Evolutionary conservation across 2,113 vertebrate genomes (phyloP).

Genomic region (Mionectes macconnelli): DNA sequence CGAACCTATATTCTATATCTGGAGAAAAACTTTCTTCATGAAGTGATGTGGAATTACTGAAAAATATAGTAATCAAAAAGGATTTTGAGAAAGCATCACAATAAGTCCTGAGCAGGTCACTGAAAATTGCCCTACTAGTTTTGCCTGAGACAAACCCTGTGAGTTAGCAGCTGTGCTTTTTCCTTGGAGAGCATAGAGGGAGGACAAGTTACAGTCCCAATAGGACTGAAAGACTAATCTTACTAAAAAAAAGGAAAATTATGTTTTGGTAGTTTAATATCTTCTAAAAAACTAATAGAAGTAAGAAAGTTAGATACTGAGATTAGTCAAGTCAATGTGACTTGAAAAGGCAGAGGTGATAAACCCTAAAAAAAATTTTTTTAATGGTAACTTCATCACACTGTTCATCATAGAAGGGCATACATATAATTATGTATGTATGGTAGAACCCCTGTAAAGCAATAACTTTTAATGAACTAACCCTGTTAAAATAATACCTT

Average conservation of each 20-base stretch:
- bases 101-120: background rate
- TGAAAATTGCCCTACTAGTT: background rate
- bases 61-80: background rate
- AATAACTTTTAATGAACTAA: conserved; percentile 60
- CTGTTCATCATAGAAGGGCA: background rate
- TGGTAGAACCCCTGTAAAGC: conserved; percentile 19
- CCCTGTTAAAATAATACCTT: conserved; percentile 66
- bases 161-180: background rate
- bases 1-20: background rate
- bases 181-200: background rate
- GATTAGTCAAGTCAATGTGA: background rate
- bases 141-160: background rate
- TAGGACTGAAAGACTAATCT: background rate
- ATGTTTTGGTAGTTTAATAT: background rate
- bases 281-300: background rate
- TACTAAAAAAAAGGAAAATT: background rate
- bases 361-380: background rate
- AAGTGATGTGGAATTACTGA: background rate
- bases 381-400: background rate
- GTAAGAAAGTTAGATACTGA: background rate
- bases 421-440: conserved; percentile 18
- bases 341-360: background rate
- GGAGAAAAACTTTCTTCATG: background rate
- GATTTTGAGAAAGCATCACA: background rate
- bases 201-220: background rate